Percentiles rank a stretch among this genome's conserved stretches.
These are phyloP conservation scores for Poecilobothrus nobilitatus DNA, from an alignment of 2,888 invertebrate genomes.

Conservation along the genomic window DNA sequence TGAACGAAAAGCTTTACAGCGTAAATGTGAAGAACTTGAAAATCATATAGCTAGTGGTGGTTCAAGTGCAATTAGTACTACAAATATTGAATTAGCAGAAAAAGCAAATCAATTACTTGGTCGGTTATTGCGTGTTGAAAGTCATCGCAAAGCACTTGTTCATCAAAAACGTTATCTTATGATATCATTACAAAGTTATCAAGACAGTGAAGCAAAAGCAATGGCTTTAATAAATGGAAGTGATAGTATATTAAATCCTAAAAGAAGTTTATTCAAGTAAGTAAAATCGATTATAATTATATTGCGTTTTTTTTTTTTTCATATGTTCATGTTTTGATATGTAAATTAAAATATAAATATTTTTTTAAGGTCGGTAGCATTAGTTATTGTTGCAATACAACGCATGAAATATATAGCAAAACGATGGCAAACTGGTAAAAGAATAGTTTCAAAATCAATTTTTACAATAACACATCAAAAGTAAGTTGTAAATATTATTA, in stretches of 20 bases:
- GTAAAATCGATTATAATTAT: constrained; percentile 19
- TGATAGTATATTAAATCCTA: constrained; percentile 20
- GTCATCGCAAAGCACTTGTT: constrained; percentile 75
- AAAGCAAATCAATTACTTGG: constrained; percentile 54
- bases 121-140: constrained; percentile 69
- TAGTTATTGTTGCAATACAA: constrained; percentile 51
- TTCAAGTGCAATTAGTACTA: constrained; percentile 26
- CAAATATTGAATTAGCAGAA: constrained; percentile 39
- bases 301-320: background rate
- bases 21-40: constrained; percentile 44
- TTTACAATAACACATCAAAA: constrained; percentile 41
- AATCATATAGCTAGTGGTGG: constrained; percentile 25
- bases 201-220: constrained; percentile 38
- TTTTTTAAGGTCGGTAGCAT: constrained; percentile 46
- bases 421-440: constrained; percentile 54
- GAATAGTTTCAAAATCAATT: constrained; percentile 47
- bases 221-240: constrained; percentile 29
- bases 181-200: constrained; percentile 49
- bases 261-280: constrained; percentile 39
- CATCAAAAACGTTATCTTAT: constrained; percentile 87
- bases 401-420: constrained; percentile 59
- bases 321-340: background rate
- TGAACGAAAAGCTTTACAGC: constrained; percentile 47
- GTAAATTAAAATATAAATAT: constrained; percentile 9
- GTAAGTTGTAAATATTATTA: constrained; percentile 27